Base-by-base conservation (phyloP, 2,888 invertebrate species). In the Halocaridina rubra region DNA sequence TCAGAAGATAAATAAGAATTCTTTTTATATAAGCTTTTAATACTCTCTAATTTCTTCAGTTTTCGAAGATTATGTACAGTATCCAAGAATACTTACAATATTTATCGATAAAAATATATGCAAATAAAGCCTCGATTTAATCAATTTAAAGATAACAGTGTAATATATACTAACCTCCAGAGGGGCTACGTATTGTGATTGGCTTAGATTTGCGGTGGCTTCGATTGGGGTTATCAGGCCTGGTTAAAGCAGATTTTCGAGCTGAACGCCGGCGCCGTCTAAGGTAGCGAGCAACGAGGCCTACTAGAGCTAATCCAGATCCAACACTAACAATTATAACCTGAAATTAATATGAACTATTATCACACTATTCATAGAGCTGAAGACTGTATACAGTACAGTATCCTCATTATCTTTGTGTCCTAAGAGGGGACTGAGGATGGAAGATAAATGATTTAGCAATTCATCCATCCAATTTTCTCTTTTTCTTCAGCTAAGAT, bases 161-260 rank as follows among this genome's bases (percentile, higher is more conserved):
- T n/a, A n/a, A n/a, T n/a, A n/a, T n/a, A n/a, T n/a, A 59, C 84
- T 67, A 53, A 86, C 86, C 86, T 72, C 86, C 86, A 22, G 84
- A 84, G 2, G 86, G 86, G 61, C 86, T 86, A 64, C 80, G 64
- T 53, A 86, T 86, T 19, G 86, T 86, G 77, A 86, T 79, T 10
- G 86, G 86, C 61, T 86, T 86, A 19, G 59, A 19, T 76, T 82
- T 84, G 22, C 84, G 76, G 64, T 74, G 53, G 10, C 32, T 77
- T 2, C 86, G 82, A 61, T 22, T 67, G 3, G 71, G 27, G 72
- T 86, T 84, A 75, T 86, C 84, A 67, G 61, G 80, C 13, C 67
- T 69, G 10, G 57, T 16, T 53, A 86, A 16, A 0, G 84, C 80
- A 22, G 84, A 84, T 46, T 84, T 86, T 19, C 77, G 71, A 16